Evolutionary conservation across 2,113 vertebrate species (phyloP), one percentile per base, ranked within the genome.

Genomic region (Etheostoma spectabile): DNA sequence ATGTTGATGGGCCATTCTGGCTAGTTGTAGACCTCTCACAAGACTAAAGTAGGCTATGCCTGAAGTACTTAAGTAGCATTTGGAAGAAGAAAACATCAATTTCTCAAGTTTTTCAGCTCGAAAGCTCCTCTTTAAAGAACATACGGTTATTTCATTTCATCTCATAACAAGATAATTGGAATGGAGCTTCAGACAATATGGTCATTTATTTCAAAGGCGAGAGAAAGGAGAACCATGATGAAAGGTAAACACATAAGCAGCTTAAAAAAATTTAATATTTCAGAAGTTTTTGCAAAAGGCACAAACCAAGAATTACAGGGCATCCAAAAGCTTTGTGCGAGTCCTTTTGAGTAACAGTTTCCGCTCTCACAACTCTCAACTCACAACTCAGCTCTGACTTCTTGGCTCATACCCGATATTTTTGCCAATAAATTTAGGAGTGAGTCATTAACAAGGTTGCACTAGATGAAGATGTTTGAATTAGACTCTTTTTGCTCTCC

Each of bases 341-440:
- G 49, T 51, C 61, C 57, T 64, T 16, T 22, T 66, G 42, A 59
- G 27, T 51, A 69, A 48, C 38, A 42, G 38, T 42, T 42, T 42
- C 10, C 38, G 38, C 38, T 42, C 2, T 11, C 38, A 42, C 38
- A 42, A 42, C 38, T n/a, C n/a, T n/a, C n/a, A n/a, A n/a, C n/a
- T n/a, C n/a, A n/a, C n/a, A n/a, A n/a, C 46, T n/a, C 59, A 63
- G 42, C 49, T 74, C 69, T 68, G 45, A 68, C 49, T 38, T 55
- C 22, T 45, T 49, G 11, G 24, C 46, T 46, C 48, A 51, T 24
- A 30, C 33, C 18, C 74, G 19, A 59, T 7, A 13, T 24, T 60
- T 70, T 51, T 56, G 8, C 27, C 27, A 77, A 13, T 24, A 27
- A 56, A 6, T 38, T 57, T 8, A 67, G 46, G 55, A 60, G 56